Conservation (phyloP, 2,888 invertebrate genomes). For the Drosophila falleni region DNA sequence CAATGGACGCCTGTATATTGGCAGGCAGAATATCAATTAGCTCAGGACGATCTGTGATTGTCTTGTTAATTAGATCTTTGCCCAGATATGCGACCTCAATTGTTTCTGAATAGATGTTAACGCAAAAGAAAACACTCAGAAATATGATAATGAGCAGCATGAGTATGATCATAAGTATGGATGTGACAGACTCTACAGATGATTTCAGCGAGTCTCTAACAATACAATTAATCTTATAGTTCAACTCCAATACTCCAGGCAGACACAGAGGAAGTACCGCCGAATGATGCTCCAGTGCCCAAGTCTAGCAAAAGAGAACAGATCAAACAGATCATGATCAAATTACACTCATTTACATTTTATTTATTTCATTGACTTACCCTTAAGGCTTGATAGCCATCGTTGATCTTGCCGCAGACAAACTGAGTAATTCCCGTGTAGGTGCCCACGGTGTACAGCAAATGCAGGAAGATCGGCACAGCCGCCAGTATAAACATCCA, state of each 20-base stretch:
- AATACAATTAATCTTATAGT: constrained; percentile 88
- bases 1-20: constrained; percentile 88
- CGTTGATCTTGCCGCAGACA: constrained; percentile 70
- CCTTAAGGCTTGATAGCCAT: constrained; percentile 66
- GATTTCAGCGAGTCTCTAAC: constrained; percentile 89
- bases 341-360: background rate
- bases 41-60: constrained; percentile 95
- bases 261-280: constrained; percentile 92
- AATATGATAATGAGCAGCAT: constrained; percentile 92
- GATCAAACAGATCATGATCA: too few relatives aligned
- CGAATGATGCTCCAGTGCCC: constrained; percentile 86
- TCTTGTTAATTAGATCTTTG: constrained; percentile 94
- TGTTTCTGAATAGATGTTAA: constrained; percentile 96
- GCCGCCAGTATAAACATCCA: constrained; percentile 92
- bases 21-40: constrained; percentile 92
- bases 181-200: constrained; percentile 94
- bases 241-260: constrained; percentile 90
- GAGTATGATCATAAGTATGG: constrained; percentile 94
- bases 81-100: constrained; percentile 95
- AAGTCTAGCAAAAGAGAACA: constrained; percentile 84
- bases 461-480: constrained; percentile 88
- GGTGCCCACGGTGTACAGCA: constrained; percentile 76
- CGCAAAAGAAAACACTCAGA: constrained; percentile 90
- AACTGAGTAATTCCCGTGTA: constrained; percentile 82
- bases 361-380: constrained; percentile 32